These are phyloP conservation scores for Malacoraja senta DNA, from an alignment of 2,797 vertebrate genomes.

Conservation along the genomic window DNA sequence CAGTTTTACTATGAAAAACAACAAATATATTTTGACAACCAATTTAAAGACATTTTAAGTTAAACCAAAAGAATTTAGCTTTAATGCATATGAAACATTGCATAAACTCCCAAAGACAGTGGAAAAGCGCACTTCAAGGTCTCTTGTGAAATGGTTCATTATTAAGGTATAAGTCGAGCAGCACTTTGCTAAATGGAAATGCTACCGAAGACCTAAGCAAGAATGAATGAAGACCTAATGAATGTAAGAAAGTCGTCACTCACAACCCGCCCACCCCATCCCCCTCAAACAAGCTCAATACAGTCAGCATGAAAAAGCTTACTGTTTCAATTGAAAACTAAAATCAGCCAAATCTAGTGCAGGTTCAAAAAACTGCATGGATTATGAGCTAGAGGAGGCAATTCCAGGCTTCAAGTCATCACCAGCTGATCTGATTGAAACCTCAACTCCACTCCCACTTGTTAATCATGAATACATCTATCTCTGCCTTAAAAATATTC, in stretches of 20 bases:
- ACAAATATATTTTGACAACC: not conserved
- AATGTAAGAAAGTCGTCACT: not conserved
- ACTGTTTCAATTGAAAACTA: not conserved
- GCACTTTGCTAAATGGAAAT: not conserved
- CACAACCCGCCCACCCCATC: too few species aligned
- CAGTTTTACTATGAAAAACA: not conserved
- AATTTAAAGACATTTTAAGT: not conserved
- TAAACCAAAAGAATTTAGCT: not conserved
- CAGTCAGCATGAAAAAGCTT: not conserved
- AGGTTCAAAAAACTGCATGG: not conserved
- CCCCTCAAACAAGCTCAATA: not conserved
- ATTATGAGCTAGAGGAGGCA: too few species aligned
- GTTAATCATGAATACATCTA: too few species aligned
- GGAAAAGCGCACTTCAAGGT: not conserved
- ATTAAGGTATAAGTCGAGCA: not conserved
- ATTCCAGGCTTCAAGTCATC: too few species aligned
- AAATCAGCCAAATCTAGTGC: not conserved
- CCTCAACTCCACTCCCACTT: too few species aligned
- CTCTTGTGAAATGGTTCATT: not conserved
- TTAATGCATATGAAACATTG: not conserved
- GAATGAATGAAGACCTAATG: not conserved
- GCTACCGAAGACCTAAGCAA: not conserved
- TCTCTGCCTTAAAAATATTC: too few species aligned
- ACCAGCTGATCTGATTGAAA: too few species aligned
- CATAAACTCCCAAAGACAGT: not conserved